Evolutionary conservation across 2,888 invertebrate species (phyloP).

Genomic region (Protophormia terraenovae): DNA sequence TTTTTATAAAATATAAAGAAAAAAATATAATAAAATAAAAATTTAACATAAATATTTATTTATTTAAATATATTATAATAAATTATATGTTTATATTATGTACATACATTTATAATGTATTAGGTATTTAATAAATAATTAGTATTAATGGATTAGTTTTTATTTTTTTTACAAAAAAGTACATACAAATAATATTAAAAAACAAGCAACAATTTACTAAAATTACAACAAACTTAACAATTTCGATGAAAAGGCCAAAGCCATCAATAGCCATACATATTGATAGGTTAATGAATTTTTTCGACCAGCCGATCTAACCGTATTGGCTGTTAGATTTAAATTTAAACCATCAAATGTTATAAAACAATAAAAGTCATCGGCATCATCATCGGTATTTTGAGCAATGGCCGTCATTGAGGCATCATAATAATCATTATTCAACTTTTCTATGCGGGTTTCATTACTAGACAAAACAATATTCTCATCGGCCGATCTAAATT

Average conservation of each 20-base stretch:
- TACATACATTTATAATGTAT: conserved; percentile 46
- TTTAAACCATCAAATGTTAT: conserved; percentile 57
- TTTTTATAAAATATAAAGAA: too few species aligned
- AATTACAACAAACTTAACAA: conserved; percentile 51
- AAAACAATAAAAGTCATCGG: conserved; percentile 54
- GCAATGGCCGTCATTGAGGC: conserved; percentile 55
- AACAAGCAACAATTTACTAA: conserved; percentile 47
- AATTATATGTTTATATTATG: conserved; percentile 10
- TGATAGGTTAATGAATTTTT: not conserved
- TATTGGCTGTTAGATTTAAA: conserved; percentile 54
- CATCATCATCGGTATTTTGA: conserved; percentile 44
- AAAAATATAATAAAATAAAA: too few species aligned
- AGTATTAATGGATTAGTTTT: conserved; percentile 17
- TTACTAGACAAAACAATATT: conserved; percentile 49
- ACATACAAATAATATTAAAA: conserved; percentile 31
- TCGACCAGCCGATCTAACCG: conserved; percentile 10
- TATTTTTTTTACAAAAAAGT: conserved; percentile 32
- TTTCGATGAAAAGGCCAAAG: conserved; percentile 5
- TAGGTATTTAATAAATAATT: conserved; percentile 19
- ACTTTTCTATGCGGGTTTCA: conserved; percentile 33
- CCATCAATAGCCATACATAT: not conserved
- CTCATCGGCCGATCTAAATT: conserved; percentile 27
- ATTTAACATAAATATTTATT: not conserved
- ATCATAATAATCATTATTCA: conserved; percentile 55
- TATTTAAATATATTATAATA: not conserved